phyloP scores from a whole-genome alignment of 2,888 invertebrate species.

The Dasysyrphus tricinctus region DNA sequence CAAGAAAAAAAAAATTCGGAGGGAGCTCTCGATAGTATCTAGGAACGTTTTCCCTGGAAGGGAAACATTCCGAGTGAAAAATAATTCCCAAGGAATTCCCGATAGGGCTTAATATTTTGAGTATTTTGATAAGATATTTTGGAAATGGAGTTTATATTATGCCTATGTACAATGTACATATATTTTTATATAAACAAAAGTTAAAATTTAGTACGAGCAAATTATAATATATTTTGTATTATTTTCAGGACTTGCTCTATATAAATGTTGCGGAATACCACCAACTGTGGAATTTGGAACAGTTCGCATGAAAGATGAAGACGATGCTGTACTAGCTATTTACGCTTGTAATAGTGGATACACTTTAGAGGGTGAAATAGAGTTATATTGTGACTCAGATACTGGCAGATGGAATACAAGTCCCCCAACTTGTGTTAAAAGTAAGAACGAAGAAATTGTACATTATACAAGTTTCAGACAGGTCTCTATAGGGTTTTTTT shows the following conservation, averaged over 20 bases:
- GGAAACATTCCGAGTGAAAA: no score
- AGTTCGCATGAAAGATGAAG: slow-evolving; percentile 78
- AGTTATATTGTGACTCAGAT: slow-evolving; percentile 80
- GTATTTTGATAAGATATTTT: no score
- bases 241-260: slow-evolving; percentile 75
- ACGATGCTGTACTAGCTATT: slow-evolving; percentile 80
- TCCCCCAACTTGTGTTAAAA: slow-evolving; percentile 80
- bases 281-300: slow-evolving; percentile 80
- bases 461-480: not conserved
- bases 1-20: no score
- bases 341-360: slow-evolving; percentile 81
- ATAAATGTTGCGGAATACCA: slow-evolving; percentile 81
- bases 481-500: not conserved
- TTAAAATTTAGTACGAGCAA: no score
- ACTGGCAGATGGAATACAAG: slow-evolving; percentile 81
- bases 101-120: no score
- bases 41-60: no score
- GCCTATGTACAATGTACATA: no score
- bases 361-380: slow-evolving; percentile 78
- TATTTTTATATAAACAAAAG: no score
- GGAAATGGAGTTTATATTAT: no score
- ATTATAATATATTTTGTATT: no score
- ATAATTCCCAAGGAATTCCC: no score
- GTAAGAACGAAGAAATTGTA: slow-evolving; percentile 75
- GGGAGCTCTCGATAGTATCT: no score